Conservation (phyloP, 1,140 invertebrate genomes). For the Lordiphosa clarofinis region DNA sequence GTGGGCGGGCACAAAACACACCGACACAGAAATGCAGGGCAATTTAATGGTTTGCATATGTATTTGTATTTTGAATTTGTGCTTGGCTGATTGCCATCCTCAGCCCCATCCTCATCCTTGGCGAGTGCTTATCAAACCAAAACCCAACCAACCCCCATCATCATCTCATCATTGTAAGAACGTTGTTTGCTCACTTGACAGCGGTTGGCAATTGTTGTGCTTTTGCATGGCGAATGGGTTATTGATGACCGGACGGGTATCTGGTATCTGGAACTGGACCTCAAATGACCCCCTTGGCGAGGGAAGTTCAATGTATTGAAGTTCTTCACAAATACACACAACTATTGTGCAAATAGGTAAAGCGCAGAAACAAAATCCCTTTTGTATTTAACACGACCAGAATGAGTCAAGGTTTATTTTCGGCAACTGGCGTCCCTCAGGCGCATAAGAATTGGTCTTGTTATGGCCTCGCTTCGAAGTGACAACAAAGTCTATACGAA, state of each 20-base stretch:
- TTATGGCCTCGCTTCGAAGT: no score
- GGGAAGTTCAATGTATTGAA: neutral
- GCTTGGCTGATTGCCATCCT: neutral
- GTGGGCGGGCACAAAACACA: neutral
- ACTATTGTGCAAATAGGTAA: no score
- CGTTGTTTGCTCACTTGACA: constrained; percentile 34
- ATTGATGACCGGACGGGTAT: constrained; percentile 29
- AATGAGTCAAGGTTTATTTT: no score
- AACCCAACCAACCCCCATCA: neutral
- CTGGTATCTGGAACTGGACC: neutral
- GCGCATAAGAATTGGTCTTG: no score
- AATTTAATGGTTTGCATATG: constrained; percentile 4
- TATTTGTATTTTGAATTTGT: constrained; percentile 1
- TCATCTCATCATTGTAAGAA: constrained; percentile 2
- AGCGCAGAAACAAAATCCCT: no score
- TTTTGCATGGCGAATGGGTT: constrained; percentile 22
- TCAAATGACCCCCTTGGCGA: neutral
- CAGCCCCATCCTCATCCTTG: neutral
- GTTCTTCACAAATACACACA: no score
- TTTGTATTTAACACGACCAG: no score
- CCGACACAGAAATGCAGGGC: constrained; percentile 1
- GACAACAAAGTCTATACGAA: no score
- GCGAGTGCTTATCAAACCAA: no score
- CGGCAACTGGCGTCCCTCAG: no score
- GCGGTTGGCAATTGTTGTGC: constrained; percentile 25